phyloP scores from a whole-genome alignment of 2,888 invertebrate species.

The Troides oblongomaculatus region DNA sequence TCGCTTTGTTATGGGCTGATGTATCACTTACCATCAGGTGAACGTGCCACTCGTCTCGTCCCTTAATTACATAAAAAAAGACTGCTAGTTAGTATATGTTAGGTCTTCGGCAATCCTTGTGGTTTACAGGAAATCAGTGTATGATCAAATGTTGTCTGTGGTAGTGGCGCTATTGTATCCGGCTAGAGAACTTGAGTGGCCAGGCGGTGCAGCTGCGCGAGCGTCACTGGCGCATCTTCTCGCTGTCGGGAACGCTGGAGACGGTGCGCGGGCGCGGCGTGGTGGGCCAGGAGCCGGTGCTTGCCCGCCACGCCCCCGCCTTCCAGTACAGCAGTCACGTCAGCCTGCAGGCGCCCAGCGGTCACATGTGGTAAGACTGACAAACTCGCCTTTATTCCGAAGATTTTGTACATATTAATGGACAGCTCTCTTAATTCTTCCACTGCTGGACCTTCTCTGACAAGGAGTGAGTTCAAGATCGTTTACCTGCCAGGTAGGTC shows the following conservation, averaged over 20 bases:
- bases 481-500: too few species aligned
- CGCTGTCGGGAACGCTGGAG: constrained; percentile 94
- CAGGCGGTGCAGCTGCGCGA: constrained; percentile 95
- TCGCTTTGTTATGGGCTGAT: too few species aligned
- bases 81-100: too few species aligned
- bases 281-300: constrained; percentile 97
- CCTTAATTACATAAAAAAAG: too few species aligned
- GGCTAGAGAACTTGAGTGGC: constrained; percentile 95
- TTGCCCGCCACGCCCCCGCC: constrained; percentile 92
- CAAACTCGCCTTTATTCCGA: neutral
- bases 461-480: too few species aligned
- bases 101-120: too few species aligned
- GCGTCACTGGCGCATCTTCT: constrained; percentile 99
- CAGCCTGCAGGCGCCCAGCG: constrained; percentile 97
- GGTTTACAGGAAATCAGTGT: too few species aligned
- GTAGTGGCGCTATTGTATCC: constrained; percentile 97
- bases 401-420: neutral
- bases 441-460: too few species aligned
- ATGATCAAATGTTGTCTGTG: neutral
- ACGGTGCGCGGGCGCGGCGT: constrained; percentile 97
- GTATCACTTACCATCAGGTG: too few species aligned
- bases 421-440: too few species aligned
- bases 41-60: too few species aligned
- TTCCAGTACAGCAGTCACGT: constrained; percentile 99
- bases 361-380: constrained; percentile 93